Base-by-base conservation (phyloP, 37 sponge, comb jelly and placozoan genomes). In the Hexactinellida sp. region DNA sequence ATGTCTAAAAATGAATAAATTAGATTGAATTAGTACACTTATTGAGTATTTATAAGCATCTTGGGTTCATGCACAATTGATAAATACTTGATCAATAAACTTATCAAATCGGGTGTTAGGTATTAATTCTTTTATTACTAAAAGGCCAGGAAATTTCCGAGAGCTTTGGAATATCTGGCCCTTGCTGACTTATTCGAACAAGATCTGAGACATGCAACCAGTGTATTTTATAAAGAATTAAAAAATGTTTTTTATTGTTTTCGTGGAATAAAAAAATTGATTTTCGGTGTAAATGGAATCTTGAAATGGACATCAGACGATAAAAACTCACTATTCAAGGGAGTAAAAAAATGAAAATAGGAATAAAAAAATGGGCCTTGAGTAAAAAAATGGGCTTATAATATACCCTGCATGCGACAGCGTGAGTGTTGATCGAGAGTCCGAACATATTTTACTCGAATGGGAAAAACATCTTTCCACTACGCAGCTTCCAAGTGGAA, bases 381-480 rank as follows among this genome's bases (percentile, higher is more conserved):
- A n/a, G n/a, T n/a, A n/a, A n/a, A n/a, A n/a, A n/a, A n/a, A n/a
- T n/a, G n/a, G n/a, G n/a, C n/a, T n/a, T n/a, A n/a, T n/a, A n/a
- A n/a, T n/a, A n/a, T n/a, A n/a, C n/a, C n/a, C 76, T 63, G 13
- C 34, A 63, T 63, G 34, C 3, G 25, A 63, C 3, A 63, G 76
- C 5, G 76, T 63, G 32, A 63, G 34, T 21, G 76, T 23, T 21
- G 76, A 63, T 63, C 76, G 3, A 25, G 76, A 63, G 13, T 63
- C 76, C 13, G 76, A 63, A 63, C 76, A 63, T 63, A 63, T 63
- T 63, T 23, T 63, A n/a, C 28, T 63, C 3, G 76, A 63, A 63
- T 63, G 13, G 1, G 76, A 63, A 63, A 63, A 63, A 63, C 34
- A 63, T 10, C 76, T 3, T 63, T 63, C 76, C 1, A 63, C 76